Conservation (phyloP, 2,888 invertebrate genomes). For the Panopea generosa region DNA sequence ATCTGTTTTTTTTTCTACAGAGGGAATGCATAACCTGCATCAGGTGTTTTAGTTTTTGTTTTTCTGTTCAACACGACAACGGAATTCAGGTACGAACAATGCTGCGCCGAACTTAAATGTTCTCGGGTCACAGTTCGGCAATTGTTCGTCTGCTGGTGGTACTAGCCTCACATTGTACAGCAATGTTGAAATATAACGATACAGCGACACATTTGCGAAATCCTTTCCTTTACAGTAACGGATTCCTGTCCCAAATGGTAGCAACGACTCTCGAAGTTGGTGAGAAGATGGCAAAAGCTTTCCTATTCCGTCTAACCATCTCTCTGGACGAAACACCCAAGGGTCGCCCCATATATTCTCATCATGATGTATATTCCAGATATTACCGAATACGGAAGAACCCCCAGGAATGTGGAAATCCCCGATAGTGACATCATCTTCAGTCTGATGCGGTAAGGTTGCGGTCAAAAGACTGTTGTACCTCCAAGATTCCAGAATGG, state of each 20-base stretch:
- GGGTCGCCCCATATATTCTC: constrained; percentile 5
- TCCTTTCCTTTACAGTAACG: too few species aligned
- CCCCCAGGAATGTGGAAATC: constrained; percentile 5
- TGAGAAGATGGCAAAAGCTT: background rate
- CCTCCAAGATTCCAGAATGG: constrained; percentile 12
- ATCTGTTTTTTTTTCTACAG: too few species aligned
- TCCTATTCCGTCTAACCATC: constrained; percentile 3
- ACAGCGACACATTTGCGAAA: too few species aligned
- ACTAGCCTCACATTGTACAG: too few species aligned
- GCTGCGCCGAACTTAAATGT: too few species aligned
- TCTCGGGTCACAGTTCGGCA: too few species aligned
- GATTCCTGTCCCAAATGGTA: constrained; percentile 7
- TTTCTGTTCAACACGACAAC: too few species aligned
- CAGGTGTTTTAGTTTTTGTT: too few species aligned
- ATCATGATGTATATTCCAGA: constrained; percentile 12
- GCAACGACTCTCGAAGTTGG: background rate
- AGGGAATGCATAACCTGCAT: too few species aligned
- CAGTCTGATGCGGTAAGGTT: constrained; percentile 1
- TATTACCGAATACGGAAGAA: constrained; percentile 2
- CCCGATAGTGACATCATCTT: background rate
- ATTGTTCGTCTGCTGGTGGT: too few species aligned
- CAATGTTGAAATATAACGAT: too few species aligned
- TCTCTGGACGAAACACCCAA: constrained; percentile 7
- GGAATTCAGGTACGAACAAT: too few species aligned
- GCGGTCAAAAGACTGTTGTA: background rate